These are phyloP conservation scores for Brachyistius frenatus DNA, from an alignment of 2,113 vertebrate species.

Conservation along the genomic window DNA sequence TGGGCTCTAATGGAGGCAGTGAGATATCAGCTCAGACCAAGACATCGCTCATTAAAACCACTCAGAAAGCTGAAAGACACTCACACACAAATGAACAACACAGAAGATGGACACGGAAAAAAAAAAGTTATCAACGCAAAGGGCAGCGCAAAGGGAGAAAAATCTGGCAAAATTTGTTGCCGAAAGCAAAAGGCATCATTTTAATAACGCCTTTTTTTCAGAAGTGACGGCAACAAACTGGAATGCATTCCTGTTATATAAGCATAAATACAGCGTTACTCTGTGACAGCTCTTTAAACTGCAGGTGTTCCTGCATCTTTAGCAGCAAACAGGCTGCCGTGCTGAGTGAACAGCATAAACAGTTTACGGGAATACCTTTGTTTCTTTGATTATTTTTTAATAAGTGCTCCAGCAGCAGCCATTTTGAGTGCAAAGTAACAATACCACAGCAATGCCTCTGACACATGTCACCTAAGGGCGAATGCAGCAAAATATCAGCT, in stretches of 20 bases:
- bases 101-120: background rate
- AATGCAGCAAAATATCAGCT: constrained; percentile 31
- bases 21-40: constrained; percentile 65
- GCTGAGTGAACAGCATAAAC: background rate
- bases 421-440: constrained; percentile 34
- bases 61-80: constrained; percentile 34
- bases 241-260: background rate
- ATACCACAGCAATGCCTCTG: constrained; percentile 39
- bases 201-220: background rate
- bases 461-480: constrained; percentile 49
- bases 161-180: constrained; percentile 1
- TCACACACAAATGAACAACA: constrained; percentile 17
- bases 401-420: constrained; percentile 14
- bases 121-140: constrained; percentile 2
- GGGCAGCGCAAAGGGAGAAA: constrained; percentile 3
- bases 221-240: background rate
- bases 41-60: constrained; percentile 81
- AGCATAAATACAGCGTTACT: constrained; percentile 1
- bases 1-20: constrained; percentile 82
- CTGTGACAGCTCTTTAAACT: background rate
- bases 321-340: constrained; percentile 10
- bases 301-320: background rate
- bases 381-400: background rate
- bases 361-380: background rate
- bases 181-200: background rate